Base-by-base conservation (phyloP, 64 coral and sea anemone genomes). In the Orbicella faveolata region DNA sequence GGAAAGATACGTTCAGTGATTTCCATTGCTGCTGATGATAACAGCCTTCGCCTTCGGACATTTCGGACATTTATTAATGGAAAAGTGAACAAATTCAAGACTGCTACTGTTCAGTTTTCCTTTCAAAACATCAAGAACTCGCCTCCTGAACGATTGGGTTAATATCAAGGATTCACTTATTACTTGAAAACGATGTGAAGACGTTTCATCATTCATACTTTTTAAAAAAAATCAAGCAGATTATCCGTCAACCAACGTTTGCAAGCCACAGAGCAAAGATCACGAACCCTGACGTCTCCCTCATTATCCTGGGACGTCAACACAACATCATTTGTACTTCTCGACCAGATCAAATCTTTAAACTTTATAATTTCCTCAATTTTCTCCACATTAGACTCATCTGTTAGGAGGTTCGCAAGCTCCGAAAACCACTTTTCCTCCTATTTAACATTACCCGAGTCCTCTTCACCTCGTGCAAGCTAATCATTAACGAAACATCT, bases 1-100 rank as follows among this genome's bases (percentile, higher is more conserved):
- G 21, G 30, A 66, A 75, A 90, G 75, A 73, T 90, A 90, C 35
- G 89, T 90, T 79, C 89, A 82, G 39, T 83, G 89, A 57, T 90
- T 90, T 18, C 79, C 89, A 2, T 21, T 52, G 78, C 80, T 75
- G 33, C 70, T 63, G 59, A 90, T 52, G 5, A 69, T 62, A 26
- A 83, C 89, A 25, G 74, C 73, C 25, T 48, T 79, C 74, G 39
- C 54, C 25, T 90, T 67, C 16, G 37, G 7, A n/a, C 63, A 61
- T 37, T 83, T 90, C 33, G 61, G n/a, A 81, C 52, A 75, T 78
- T 78, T 78, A 78, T 55, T 30, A 30, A 30, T 30, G 21, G 76
- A 17, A 77, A 77, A 77, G 75, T 77, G 75, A 77, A 77, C 19
- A 36, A 51, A 77, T 77, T 77, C 35, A 19, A 77, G 75, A 36